Evolutionary conservation across 2,797 vertebrate genomes (phyloP).

Genomic region (Silurus aristotelis): DNA sequence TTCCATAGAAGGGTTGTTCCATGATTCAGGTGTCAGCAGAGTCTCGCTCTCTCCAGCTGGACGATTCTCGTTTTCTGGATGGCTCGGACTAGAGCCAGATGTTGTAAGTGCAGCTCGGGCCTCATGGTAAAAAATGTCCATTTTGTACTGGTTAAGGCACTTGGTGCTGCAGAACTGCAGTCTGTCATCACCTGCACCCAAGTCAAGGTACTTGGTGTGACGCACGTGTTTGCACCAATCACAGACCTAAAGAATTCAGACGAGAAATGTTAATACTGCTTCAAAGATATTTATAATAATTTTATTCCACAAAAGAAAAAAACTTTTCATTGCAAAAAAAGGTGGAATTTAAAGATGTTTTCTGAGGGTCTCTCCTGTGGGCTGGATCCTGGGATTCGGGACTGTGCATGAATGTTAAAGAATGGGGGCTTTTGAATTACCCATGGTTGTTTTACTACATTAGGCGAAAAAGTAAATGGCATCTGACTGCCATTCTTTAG

Average conservation of each 20-base stretch:
- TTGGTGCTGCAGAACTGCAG: slow-evolving; percentile 99
- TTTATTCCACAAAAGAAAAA: not conserved
- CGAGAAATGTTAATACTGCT: not conserved
- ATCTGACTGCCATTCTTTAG: no score
- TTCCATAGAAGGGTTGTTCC: slow-evolving; percentile 79
- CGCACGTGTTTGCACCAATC: slow-evolving; percentile 99
- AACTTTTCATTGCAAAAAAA: not conserved
- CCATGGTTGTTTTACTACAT: no score
- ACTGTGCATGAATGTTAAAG: no score
- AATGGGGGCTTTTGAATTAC: no score
- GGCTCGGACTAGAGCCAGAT: slow-evolving; percentile 81
- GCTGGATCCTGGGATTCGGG: no score
- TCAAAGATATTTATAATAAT: not conserved
- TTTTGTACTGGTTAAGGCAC: slow-evolving; percentile 99
- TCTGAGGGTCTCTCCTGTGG: no score
- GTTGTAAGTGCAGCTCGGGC: slow-evolving; percentile 92
- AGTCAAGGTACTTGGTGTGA: slow-evolving; percentile 99
- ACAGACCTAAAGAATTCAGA: slow-evolving; percentile 82
- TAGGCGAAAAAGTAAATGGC: no score
- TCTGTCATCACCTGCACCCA: slow-evolving; percentile 92
- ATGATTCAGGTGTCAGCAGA: slow-evolving; percentile 97
- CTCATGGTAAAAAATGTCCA: slow-evolving; percentile 99
- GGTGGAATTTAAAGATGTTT: not conserved
- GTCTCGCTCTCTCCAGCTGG: slow-evolving; percentile 79
- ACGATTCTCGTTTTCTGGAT: slow-evolving; percentile 84